A percentile compares a stretch with the other conserved stretches of the same genome.
These are phyloP conservation scores for Cisticola juncidis DNA, from an alignment of 2,113 vertebrate genomes.

Conservation along the genomic window DNA sequence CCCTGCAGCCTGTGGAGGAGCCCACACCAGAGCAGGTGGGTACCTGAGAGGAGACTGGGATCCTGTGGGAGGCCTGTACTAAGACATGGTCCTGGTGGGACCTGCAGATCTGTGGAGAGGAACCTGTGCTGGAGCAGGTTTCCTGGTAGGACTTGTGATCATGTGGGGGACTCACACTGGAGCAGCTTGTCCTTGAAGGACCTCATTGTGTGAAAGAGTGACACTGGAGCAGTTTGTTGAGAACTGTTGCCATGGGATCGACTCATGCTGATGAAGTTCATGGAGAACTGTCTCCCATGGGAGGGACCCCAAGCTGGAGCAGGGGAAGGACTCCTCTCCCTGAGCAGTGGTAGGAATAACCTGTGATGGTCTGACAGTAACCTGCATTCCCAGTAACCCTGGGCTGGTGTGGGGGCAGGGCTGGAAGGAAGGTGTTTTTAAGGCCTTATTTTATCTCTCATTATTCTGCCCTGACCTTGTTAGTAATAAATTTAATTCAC, in stretches of 20 bases:
- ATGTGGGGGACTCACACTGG: fast-evolving
- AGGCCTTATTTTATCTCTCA: background rate
- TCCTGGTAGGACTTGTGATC: background rate
- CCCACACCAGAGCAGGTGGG: background rate
- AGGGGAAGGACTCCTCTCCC: background rate
- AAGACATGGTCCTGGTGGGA: background rate
- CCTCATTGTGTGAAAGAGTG: background rate
- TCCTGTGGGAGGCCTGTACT: background rate
- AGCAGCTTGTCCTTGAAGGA: background rate
- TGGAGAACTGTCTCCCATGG: background rate
- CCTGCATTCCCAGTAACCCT: background rate
- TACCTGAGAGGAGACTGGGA: background rate
- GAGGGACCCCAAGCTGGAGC: background rate
- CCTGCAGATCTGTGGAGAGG: background rate
- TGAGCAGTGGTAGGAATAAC: background rate
- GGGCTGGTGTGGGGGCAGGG: too few species aligned
- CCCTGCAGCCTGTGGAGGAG: background rate
- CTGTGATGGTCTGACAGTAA: background rate
- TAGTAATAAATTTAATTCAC: background rate
- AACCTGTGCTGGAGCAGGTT: background rate
- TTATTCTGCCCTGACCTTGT: background rate
- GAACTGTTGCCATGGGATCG: background rate
- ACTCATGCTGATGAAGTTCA: background rate
- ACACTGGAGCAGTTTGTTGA: background rate
- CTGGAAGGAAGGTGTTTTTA: background rate